phyloP scores from a whole-genome alignment of 2,113 vertebrate genomes.

The Dolichallabes microphthalmus region DNA sequence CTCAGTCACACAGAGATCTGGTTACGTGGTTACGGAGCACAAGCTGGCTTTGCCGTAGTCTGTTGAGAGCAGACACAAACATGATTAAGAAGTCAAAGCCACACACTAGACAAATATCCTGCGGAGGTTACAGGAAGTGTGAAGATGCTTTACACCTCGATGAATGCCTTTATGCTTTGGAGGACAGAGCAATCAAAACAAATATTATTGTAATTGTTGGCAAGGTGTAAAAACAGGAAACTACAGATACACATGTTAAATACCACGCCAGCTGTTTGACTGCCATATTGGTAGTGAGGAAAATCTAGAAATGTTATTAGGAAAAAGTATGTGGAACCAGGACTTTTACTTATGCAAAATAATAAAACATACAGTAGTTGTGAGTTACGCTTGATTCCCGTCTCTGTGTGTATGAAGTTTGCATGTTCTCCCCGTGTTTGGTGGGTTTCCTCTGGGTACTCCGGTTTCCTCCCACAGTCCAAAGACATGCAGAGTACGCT shows the following conservation, averaged over 20 bases:
- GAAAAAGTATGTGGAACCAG: background rate
- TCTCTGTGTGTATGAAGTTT: too few relatives aligned
- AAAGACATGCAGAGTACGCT: too few relatives aligned
- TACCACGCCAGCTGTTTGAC: background rate
- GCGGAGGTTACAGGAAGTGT: background rate
- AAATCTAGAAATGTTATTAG: background rate
- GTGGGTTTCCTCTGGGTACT: too few relatives aligned
- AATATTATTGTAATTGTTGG: background rate
- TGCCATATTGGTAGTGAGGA: background rate
- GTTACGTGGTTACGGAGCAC: conserved; percentile 33
- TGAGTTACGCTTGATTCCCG: too few relatives aligned
- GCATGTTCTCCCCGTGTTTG: too few relatives aligned
- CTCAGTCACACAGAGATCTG: conserved; percentile 39
- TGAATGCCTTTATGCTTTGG: background rate
- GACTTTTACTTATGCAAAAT: too few relatives aligned
- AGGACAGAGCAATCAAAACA: background rate
- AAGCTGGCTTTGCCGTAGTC: conserved; percentile 26
- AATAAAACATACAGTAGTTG: too few relatives aligned
- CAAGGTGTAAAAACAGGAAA: background rate
- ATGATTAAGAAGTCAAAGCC: conserved; percentile 27
- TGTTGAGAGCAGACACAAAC: conserved; percentile 22
- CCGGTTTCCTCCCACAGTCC: too few relatives aligned
- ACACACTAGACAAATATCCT: background rate
- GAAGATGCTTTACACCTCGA: background rate
- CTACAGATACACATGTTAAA: background rate